phyloP scores from a whole-genome alignment of 2,113 vertebrate species.

The Aphyosemion australe region DNA sequence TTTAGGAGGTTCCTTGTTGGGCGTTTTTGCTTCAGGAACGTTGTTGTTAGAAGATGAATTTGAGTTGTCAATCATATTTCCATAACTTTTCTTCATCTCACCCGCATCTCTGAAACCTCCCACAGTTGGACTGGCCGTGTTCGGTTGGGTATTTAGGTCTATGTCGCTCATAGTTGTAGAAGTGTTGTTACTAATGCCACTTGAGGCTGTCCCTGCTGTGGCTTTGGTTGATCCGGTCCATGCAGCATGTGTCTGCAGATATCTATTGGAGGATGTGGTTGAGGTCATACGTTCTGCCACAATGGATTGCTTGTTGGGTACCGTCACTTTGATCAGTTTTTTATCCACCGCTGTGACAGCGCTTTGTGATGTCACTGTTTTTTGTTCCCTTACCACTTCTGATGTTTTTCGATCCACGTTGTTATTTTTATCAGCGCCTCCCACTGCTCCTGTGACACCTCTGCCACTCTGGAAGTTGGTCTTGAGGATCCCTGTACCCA shows the following conservation, averaged over 20 bases:
- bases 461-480: conserved; percentile 81
- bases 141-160: conserved; percentile 16
- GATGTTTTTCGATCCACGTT: conserved; percentile 20
- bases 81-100: conserved; percentile 50
- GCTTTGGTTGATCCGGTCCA: conserved; percentile 38
- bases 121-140: conserved; percentile 28
- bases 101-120: conserved; percentile 25
- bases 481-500: conserved; percentile 79
- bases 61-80: conserved; percentile 78
- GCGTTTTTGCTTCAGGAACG: conserved; percentile 60
- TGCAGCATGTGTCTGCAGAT: conserved; percentile 22
- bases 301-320: conserved; percentile 60
- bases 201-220: conserved; percentile 7
- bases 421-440: conserved; percentile 26
- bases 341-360: conserved; percentile 52
- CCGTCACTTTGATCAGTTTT: conserved; percentile 60
- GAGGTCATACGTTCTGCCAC: conserved; percentile 23
- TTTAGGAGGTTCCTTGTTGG: conserved; percentile 55
- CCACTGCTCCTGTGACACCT: conserved; percentile 10
- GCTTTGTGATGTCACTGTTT: conserved; percentile 51
- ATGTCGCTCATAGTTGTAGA: conserved; percentile 16
- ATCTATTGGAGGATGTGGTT: conserved; percentile 29
- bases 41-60: conserved; percentile 78
- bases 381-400: conserved; percentile 56
- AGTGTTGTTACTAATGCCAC: not conserved